Evolutionary conservation across 2,888 invertebrate genomes (phyloP).

Genomic region (Drosophila lacicola): DNA sequence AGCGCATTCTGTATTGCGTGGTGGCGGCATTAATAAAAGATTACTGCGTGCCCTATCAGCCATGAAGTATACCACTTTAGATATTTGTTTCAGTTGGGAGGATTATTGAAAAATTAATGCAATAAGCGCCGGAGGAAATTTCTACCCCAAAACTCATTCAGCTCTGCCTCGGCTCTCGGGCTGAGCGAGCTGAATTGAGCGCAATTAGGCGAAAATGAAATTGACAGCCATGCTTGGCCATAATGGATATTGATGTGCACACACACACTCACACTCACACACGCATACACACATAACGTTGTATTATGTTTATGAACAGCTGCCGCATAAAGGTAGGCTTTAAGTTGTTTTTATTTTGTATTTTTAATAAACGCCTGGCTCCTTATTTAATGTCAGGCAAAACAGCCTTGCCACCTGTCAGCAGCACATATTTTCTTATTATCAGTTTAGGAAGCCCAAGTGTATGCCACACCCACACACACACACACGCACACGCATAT

Average conservation of each 20-base stretch:
- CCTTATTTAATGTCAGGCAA: slow-evolving; percentile 69
- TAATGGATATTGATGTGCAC: slow-evolving; percentile 69
- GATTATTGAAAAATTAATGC: slow-evolving; percentile 81
- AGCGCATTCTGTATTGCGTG: slow-evolving; percentile 48
- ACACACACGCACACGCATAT: slow-evolving; percentile 11
- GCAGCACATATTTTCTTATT: slow-evolving; percentile 77
- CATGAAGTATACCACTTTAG: slow-evolving; percentile 72
- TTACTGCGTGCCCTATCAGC: slow-evolving; percentile 62
- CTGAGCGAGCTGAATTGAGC: slow-evolving; percentile 38
- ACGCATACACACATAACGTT: background rate
- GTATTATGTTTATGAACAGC: slow-evolving; percentile 47
- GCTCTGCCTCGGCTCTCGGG: background rate
- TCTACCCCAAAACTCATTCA: slow-evolving; percentile 1
- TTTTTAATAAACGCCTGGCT: slow-evolving; percentile 67
- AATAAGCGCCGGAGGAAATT: slow-evolving; percentile 57
- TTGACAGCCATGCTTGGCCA: slow-evolving; percentile 63
- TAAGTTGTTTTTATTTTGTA: slow-evolving; percentile 57
- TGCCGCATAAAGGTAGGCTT: slow-evolving; percentile 57
- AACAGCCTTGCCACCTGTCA: slow-evolving; percentile 70
- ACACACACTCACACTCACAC: slow-evolving; percentile 7
- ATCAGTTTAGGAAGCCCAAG: slow-evolving; percentile 57
- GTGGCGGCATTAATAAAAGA: slow-evolving; percentile 78
- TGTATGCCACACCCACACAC: slow-evolving; percentile 41
- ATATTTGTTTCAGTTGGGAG: slow-evolving; percentile 65
- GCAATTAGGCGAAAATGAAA: slow-evolving; percentile 71